These are phyloP conservation scores for Galleria mellonella DNA, from an alignment of 1,140 invertebrate species.

Conservation along the genomic window DNA sequence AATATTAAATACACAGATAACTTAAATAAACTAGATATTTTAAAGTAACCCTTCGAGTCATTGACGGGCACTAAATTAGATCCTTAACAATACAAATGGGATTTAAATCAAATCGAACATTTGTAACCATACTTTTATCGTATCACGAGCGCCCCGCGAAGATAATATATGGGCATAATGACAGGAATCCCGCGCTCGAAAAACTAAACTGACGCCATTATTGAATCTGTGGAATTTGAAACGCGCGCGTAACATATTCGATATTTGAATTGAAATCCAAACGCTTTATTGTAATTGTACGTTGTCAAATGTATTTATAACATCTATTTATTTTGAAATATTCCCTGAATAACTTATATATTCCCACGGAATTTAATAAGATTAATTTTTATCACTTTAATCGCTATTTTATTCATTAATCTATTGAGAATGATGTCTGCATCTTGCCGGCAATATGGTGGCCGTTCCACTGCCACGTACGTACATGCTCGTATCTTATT, in stretches of 20 bases:
- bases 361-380: conserved; percentile 3
- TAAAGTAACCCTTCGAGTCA: not conserved
- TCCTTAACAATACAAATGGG: not conserved
- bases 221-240: conserved; percentile 44
- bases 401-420: not conserved
- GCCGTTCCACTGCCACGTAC: no score
- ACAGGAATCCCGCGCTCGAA: conserved; percentile 42
- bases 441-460: no score
- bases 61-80: not conserved
- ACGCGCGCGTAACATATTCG: conserved; percentile 37
- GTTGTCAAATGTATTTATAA: conserved; percentile 22
- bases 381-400: conserved; percentile 1
- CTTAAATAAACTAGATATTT: conserved; percentile 2
- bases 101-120: conserved; percentile 10
- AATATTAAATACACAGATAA: no score
- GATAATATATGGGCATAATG: conserved; percentile 55
- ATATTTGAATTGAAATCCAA: conserved; percentile 49
- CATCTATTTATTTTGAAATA: conserved; percentile 30
- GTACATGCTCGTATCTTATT: no score
- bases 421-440: not conserved
- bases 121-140: conserved; percentile 28
- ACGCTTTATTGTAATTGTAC: conserved; percentile 20
- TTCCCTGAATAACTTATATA: not conserved
- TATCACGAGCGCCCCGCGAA: conserved; percentile 36
- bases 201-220: conserved; percentile 31